Conservation (phyloP, 2,113 vertebrate genomes). For the Percina caprodes region DNA sequence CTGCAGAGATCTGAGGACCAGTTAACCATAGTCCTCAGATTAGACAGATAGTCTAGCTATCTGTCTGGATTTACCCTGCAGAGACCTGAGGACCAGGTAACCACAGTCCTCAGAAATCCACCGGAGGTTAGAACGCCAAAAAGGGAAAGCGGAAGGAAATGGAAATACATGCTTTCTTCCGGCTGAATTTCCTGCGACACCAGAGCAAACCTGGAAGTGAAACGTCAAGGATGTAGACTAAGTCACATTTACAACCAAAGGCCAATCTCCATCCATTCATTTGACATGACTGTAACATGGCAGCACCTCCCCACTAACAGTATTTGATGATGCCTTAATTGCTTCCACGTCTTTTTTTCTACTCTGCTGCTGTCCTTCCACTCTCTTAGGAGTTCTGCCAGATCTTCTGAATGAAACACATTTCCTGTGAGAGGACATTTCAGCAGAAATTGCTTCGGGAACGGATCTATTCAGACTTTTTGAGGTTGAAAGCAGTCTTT, state of each 20-base stretch:
- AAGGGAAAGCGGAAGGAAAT: no score
- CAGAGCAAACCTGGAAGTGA: no score
- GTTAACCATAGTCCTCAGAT: no score
- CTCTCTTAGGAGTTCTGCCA: constrained; percentile 10
- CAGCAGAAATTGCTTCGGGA: constrained; percentile 23
- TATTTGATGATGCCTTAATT: not conserved
- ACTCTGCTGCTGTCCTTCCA: constrained; percentile 7
- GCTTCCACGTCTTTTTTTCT: constrained; percentile 8
- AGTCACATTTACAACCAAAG: not conserved
- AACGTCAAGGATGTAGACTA: no score
- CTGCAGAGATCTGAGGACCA: no score
- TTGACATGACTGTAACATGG: not conserved
- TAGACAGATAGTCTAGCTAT: no score
- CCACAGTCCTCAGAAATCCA: no score
- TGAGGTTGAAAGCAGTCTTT: not conserved
- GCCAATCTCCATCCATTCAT: not conserved
- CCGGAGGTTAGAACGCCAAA: no score
- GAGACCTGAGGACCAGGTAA: no score
- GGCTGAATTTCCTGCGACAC: no score
- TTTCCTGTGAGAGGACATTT: constrained; percentile 25
- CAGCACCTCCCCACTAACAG: not conserved
- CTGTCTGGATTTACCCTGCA: no score
- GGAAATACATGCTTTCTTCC: no score
- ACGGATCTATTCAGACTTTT: not conserved
- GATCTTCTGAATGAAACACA: constrained; percentile 27